phyloP scores from a whole-genome alignment of 2,888 invertebrate species.

The Thyatira batis region DNA sequence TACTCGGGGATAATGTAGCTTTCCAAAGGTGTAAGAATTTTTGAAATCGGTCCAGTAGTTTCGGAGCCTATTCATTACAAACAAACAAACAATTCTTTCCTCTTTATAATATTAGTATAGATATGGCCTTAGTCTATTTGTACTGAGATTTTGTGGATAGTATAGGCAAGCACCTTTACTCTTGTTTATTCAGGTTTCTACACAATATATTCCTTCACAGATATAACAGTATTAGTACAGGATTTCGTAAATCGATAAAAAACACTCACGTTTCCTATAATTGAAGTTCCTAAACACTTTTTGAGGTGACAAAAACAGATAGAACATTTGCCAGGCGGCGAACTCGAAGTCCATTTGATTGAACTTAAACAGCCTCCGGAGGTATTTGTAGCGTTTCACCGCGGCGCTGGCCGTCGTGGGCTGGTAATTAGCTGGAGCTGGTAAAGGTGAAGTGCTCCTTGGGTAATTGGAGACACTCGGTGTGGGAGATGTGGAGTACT shows the following conservation, averaged over 20 bases:
- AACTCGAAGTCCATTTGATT: constrained; percentile 99
- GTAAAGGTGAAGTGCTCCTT: constrained; percentile 84
- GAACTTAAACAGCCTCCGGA: constrained; percentile 92
- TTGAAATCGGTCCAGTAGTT: too few relatives aligned
- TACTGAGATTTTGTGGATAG: too few relatives aligned
- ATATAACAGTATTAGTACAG: background rate
- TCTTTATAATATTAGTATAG: too few relatives aligned
- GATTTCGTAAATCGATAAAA: background rate
- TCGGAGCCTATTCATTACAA: too few relatives aligned
- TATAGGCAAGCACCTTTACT: too few relatives aligned
- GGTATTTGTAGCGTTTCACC: constrained; percentile 93
- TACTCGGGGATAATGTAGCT: too few relatives aligned
- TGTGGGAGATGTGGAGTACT: constrained; percentile 84
- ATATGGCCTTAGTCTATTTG: too few relatives aligned
- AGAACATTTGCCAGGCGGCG: constrained; percentile 99
- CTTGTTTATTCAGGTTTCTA: too few relatives aligned
- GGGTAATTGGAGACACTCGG: constrained; percentile 72
- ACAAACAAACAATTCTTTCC: too few relatives aligned
- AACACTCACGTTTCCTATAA: constrained; percentile 95
- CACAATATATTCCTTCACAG: background rate
- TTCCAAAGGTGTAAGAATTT: too few relatives aligned
- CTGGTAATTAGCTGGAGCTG: constrained; percentile 86
- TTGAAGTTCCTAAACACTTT: constrained; percentile 98
- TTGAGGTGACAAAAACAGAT: constrained; percentile 95
- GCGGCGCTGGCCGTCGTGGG: constrained; percentile 90